Evolutionary conservation across 2,113 vertebrate species (phyloP).

Genomic region (Rhineura floridana): DNA sequence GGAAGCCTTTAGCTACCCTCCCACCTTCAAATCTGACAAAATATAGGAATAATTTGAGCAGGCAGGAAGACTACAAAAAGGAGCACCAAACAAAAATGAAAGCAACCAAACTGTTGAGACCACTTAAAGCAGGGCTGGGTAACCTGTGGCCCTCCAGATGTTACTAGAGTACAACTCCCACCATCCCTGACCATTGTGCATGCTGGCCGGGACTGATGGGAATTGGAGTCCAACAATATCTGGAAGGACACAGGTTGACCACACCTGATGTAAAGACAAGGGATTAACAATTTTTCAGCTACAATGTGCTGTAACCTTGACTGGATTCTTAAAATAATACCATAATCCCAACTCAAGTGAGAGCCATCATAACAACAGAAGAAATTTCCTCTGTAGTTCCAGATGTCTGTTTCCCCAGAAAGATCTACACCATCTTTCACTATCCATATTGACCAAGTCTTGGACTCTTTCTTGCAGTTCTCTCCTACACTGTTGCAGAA

Average conservation of each 20-base stretch:
- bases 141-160: too few relatives aligned
- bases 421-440: neutral
- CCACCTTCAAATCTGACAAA: neutral
- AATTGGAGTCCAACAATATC: too few relatives aligned
- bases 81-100: neutral
- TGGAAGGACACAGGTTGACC: too few relatives aligned
- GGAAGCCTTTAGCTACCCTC: accelerated
- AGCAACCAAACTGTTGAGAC: neutral
- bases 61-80: neutral
- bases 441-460: neutral
- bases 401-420: neutral
- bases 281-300: neutral
- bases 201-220: too few relatives aligned
- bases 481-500: neutral
- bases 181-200: neutral
- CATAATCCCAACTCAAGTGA: neutral
- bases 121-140: neutral
- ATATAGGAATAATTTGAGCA: neutral
- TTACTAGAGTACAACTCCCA: neutral
- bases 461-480: neutral
- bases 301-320: neutral
- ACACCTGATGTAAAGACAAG: too few relatives aligned
- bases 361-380: neutral
- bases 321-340: neutral
- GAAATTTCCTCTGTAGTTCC: conserved; percentile 43